These are phyloP conservation scores for Tachina grossa DNA, from an alignment of 2,888 invertebrate genomes.

Conservation along the genomic window DNA sequence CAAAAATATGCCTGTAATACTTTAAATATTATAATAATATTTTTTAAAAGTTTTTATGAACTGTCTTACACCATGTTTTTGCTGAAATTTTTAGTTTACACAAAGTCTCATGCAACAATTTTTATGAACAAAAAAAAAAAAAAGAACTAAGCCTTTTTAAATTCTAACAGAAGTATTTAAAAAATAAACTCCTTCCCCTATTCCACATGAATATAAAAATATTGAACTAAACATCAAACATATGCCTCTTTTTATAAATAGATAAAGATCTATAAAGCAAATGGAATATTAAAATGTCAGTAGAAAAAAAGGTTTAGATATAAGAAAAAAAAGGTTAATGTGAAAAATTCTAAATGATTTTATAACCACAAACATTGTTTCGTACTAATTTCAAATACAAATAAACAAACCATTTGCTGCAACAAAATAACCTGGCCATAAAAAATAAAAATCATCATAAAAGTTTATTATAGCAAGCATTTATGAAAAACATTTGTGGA, in stretches of 20 bases:
- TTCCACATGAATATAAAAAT: neutral
- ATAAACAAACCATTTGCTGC: slow-evolving; percentile 23
- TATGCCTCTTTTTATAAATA: neutral
- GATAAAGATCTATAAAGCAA: neutral
- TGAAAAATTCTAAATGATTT: slow-evolving; percentile 26
- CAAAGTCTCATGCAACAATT: too few species aligned
- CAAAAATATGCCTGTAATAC: too few species aligned
- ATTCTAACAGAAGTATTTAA: neutral
- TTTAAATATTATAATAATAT: too few species aligned
- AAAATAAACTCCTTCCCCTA: neutral
- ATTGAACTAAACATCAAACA: neutral
- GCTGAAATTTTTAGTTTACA: too few species aligned
- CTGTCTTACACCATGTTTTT: too few species aligned
- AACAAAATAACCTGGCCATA: slow-evolving; percentile 18
- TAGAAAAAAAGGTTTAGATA: neutral
- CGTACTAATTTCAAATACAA: slow-evolving; percentile 14
- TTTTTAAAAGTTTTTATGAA: too few species aligned
- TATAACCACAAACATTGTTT: slow-evolving; percentile 31
- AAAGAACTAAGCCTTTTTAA: too few species aligned
- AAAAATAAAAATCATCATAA: slow-evolving; percentile 39
- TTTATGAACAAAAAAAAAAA: too few species aligned
- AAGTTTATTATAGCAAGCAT: slow-evolving; percentile 21
- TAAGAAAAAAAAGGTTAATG: neutral
- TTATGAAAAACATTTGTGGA: slow-evolving; percentile 6
- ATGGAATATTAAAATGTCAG: slow-evolving; percentile 3